Evolutionary conservation across 2,797 vertebrate genomes (phyloP).

Genomic region (Notolepis coatsorum): DNA sequence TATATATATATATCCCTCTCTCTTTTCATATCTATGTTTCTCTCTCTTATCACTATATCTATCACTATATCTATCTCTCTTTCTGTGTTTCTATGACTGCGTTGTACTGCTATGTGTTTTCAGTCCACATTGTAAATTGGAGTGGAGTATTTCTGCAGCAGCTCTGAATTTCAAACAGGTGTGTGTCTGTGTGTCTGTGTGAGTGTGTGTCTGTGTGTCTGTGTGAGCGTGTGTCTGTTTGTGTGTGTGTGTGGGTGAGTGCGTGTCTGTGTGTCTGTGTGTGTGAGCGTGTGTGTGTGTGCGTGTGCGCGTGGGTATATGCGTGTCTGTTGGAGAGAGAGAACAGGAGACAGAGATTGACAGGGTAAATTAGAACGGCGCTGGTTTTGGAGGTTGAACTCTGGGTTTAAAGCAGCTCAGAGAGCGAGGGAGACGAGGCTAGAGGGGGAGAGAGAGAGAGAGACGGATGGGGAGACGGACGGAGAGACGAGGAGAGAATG

Average conservation of each 20-base stretch:
- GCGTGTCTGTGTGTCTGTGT: neutral
- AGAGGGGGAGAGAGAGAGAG: neutral
- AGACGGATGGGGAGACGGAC: too few species aligned
- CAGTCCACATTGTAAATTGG: slow-evolving; percentile 37
- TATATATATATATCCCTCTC: neutral
- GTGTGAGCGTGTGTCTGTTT: neutral
- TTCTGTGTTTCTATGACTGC: slow-evolving; percentile 8
- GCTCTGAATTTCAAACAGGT: neutral
- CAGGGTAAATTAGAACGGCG: slow-evolving; percentile 69
- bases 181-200: neutral
- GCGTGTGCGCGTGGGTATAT: too few species aligned
- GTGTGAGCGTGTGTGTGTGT: slow-evolving; percentile 4
- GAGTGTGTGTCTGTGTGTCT: slow-evolving; percentile 4
- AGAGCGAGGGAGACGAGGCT: slow-evolving; percentile 1
- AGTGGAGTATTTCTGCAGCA: slow-evolving; percentile 40
- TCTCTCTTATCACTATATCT: too few species aligned
- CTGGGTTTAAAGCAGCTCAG: slow-evolving; percentile 47
- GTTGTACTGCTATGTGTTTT: too few species aligned
- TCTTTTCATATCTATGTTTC: slow-evolving; percentile 9
- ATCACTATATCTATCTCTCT: neutral
- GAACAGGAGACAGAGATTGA: slow-evolving; percentile 58
- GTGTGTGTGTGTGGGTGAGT: slow-evolving; percentile 1
- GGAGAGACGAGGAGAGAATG: slow-evolving; percentile 2
- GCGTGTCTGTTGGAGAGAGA: slow-evolving; percentile 10
- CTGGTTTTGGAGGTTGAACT: slow-evolving; percentile 57